These are phyloP conservation scores for Penaeus monodon DNA, from an alignment of 2,888 invertebrate genomes.

Conservation along the genomic window DNA sequence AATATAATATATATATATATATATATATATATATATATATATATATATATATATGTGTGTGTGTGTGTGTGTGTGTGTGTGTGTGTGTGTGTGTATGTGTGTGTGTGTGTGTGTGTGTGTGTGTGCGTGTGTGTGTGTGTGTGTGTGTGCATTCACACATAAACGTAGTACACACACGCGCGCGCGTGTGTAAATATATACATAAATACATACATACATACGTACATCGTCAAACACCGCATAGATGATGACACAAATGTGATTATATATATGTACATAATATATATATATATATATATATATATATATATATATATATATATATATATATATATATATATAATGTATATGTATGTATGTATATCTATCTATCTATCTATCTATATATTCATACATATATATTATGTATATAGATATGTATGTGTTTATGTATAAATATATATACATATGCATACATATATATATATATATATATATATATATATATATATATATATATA, in stretches of 20 bases:
- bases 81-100: too few species aligned
- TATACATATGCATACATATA: background rate
- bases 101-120: too few species aligned
- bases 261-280: slow-evolving; percentile 12
- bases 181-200: too few species aligned
- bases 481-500: background rate
- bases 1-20: background rate
- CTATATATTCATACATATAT: background rate
- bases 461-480: background rate
- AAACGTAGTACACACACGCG: too few species aligned
- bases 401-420: background rate
- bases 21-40: background rate
- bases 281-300: slow-evolving; percentile 2
- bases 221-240: too few species aligned
- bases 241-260: too few species aligned
- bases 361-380: too few species aligned
- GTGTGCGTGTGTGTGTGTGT: too few species aligned
- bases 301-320: slow-evolving; percentile 3
- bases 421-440: background rate
- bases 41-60: background rate
- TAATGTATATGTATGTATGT: background rate
- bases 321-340: slow-evolving; percentile 2
- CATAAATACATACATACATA: too few species aligned
- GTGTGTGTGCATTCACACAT: too few species aligned
- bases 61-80: too few species aligned